These are phyloP conservation scores for Synanthedon tipuliformis DNA, from an alignment of 2,888 invertebrate species.

Conservation along the genomic window DNA sequence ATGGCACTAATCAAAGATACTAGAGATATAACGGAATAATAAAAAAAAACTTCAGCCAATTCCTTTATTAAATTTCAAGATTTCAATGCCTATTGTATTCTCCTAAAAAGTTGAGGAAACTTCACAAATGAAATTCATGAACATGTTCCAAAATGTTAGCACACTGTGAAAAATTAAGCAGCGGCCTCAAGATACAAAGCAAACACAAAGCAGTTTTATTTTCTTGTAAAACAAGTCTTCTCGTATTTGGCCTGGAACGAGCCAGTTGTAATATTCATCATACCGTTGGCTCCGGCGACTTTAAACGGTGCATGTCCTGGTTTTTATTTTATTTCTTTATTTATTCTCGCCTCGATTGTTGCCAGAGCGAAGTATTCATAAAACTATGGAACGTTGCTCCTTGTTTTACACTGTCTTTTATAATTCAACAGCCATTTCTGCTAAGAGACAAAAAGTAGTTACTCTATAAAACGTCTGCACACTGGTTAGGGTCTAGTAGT, in stretches of 20 bases:
- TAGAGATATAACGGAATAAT: too few relatives aligned
- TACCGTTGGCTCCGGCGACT: constrained; percentile 49
- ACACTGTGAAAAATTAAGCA: not conserved
- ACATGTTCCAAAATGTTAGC: not conserved
- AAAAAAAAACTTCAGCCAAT: too few relatives aligned
- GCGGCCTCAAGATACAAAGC: not conserved
- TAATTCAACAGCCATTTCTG: constrained; percentile 35
- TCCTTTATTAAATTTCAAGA: too few relatives aligned
- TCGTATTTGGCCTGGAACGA: constrained; percentile 39
- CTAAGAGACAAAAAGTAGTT: constrained; percentile 26
- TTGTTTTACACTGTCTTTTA: constrained; percentile 56
- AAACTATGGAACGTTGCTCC: constrained; percentile 44
- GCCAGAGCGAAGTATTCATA: constrained; percentile 53
- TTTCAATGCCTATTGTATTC: too few relatives aligned
- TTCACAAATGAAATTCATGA: not conserved
- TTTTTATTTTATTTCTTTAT: constrained; percentile 41
- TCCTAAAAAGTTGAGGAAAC: not conserved
- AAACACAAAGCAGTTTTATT: constrained; percentile 23
- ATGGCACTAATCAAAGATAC: too few relatives aligned
- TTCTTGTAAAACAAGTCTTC: constrained; percentile 18
- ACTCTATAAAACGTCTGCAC: not conserved
- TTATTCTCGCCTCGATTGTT: constrained; percentile 57
- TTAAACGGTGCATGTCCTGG: constrained; percentile 53
- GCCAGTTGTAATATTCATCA: constrained; percentile 59
- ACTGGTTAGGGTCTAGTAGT: not conserved